These are phyloP conservation scores for Strix aluco DNA, from an alignment of 2,113 vertebrate genomes.

Conservation along the genomic window DNA sequence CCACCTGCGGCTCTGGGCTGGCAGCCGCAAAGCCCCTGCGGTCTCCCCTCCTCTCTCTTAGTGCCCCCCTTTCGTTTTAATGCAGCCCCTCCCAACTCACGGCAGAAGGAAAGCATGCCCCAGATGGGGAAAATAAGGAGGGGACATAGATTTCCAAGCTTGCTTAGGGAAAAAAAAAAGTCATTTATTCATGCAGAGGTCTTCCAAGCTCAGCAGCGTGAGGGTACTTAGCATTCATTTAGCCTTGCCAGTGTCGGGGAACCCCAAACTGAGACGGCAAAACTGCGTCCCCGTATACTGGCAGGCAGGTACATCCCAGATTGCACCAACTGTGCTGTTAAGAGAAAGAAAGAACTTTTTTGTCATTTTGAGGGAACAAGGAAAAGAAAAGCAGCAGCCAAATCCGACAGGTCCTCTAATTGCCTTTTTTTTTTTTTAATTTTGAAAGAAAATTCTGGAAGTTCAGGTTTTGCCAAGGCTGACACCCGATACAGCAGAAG, in stretches of 20 bases:
- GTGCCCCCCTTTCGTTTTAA: neutral
- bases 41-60: neutral
- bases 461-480: constrained; percentile 30
- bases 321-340: neutral
- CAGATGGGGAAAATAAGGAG: neutral
- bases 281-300: neutral
- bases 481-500: constrained; percentile 32
- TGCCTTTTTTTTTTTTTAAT: neutral
- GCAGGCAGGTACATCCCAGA: neutral
- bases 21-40: neutral
- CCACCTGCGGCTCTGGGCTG: neutral
- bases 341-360: neutral
- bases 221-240: neutral
- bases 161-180: neutral
- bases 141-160: neutral
- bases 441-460: constrained; percentile 44
- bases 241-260: neutral
- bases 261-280: neutral
- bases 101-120: neutral
- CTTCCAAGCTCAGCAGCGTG: neutral
- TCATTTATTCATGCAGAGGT: neutral
- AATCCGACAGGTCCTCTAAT: neutral
- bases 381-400: neutral
- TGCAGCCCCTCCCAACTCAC: neutral
- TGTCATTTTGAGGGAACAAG: neutral